A percentile compares a stretch with the other conserved stretches of the same genome.
Evolutionary conservation across 1,140 invertebrate species (phyloP).

Genomic region (Microplitis mediator): DNA sequence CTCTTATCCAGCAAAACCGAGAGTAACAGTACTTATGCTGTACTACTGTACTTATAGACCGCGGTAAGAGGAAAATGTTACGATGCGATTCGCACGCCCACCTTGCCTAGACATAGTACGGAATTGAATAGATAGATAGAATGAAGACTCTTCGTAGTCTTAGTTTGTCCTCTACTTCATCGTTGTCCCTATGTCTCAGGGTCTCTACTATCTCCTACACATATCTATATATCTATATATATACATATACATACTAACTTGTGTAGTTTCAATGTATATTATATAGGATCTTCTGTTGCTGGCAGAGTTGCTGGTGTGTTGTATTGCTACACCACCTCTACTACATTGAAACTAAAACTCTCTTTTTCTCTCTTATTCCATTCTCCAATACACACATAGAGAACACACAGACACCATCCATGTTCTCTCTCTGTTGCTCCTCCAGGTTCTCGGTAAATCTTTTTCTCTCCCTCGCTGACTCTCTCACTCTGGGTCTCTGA

Average conservation of each 20-base stretch:
- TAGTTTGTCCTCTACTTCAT: neutral
- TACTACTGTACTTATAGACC: neutral
- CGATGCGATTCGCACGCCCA: constrained; percentile 18
- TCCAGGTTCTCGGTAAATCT: no score
- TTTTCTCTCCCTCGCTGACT: no score
- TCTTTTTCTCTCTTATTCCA: no score
- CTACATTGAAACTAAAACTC: neutral
- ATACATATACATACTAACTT: no score
- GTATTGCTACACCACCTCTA: no score
- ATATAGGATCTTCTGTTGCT: neutral
- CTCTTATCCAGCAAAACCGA: constrained; percentile 13
- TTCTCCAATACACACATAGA: no score
- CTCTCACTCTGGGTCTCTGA: neutral
- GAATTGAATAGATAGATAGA: neutral
- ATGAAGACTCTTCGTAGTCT: constrained; percentile 6
- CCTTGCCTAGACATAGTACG: neutral
- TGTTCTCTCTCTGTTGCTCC: no score
- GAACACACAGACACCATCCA: no score
- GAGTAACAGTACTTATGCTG: constrained; percentile 13
- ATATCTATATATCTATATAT: no score
- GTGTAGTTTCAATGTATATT: no score
- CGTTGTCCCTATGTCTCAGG: no score
- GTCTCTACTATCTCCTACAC: no score
- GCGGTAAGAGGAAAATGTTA: constrained; percentile 4
- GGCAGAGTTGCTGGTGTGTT: neutral